A percentile compares a stretch with the other conserved stretches of the same genome.
phyloP scores from a whole-genome alignment of 2,113 vertebrate species.

The Sinocyclocheilus maitianheensis region DNA sequence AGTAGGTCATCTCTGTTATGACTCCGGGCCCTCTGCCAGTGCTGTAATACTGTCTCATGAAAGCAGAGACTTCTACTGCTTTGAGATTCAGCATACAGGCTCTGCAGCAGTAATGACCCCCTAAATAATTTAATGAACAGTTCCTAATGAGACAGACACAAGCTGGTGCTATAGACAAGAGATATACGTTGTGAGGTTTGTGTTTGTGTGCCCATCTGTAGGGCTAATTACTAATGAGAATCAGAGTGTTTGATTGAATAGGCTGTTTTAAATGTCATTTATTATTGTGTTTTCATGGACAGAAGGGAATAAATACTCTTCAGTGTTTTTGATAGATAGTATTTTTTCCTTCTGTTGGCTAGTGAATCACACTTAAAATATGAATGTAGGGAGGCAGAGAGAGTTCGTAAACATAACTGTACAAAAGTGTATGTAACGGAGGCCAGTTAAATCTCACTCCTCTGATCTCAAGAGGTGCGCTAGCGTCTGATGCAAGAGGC shows the following conservation, averaged over 20 bases:
- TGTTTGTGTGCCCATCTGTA: neutral
- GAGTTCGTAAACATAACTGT: too few species aligned
- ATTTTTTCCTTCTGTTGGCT: too few species aligned
- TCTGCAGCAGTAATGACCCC: conserved; percentile 8
- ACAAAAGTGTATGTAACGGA: too few species aligned
- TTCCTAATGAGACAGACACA: neutral
- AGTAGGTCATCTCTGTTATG: conserved; percentile 5
- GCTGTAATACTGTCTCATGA: conserved; percentile 16
- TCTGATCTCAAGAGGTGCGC: too few species aligned
- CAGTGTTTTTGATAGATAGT: neutral
- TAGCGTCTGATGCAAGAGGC: too few species aligned
- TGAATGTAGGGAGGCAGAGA: too few species aligned
- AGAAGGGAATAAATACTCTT: neutral
- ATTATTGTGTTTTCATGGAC: neutral
- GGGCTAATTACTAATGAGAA: neutral
- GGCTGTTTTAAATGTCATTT: neutral
- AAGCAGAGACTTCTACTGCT: neutral
- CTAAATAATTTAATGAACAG: neutral
- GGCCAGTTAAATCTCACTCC: too few species aligned
- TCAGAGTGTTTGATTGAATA: neutral
- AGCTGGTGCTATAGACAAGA: neutral
- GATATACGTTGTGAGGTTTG: neutral
- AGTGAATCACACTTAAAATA: too few species aligned
- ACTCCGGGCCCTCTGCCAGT: conserved; percentile 16
- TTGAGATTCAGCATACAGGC: conserved; percentile 21